Evolutionary conservation across 2,888 invertebrate genomes (phyloP).

Genomic region (Cosmopolites sordidus): DNA sequence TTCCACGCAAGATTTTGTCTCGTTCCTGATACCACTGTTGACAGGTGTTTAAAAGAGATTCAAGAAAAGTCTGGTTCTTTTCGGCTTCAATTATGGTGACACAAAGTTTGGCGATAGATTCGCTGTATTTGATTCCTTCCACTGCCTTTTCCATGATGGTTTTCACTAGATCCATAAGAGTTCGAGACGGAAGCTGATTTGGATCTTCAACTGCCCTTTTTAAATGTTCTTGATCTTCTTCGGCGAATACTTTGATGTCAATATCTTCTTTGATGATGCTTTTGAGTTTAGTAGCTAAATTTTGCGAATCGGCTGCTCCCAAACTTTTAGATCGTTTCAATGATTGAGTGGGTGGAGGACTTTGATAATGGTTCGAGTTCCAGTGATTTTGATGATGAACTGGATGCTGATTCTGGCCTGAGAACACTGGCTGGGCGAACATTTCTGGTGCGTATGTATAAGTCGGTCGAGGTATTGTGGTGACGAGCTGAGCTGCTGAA

Average conservation of each 20-base stretch:
- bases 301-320: conserved; percentile 69
- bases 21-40: conserved; percentile 82
- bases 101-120: conserved; percentile 80
- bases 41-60: conserved; percentile 83
- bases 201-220: conserved; percentile 78
- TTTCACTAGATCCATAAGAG: conserved; percentile 80
- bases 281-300: conserved; percentile 63
- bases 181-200: conserved; percentile 67
- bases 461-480: conserved; percentile 58
- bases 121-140: conserved; percentile 71
- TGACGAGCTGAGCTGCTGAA: conserved; percentile 61
- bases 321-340: conserved; percentile 79
- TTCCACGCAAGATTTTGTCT: conserved; percentile 58
- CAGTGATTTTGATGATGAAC: conserved; percentile 31
- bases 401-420: conserved; percentile 42
- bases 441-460: conserved; percentile 47
- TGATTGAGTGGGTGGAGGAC: conserved; percentile 34
- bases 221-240: conserved; percentile 68
- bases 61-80: conserved; percentile 81
- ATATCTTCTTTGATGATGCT: conserved; percentile 65
- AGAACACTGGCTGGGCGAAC: conserved; percentile 47
- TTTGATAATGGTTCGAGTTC: conserved; percentile 28
- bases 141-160: conserved; percentile 76
- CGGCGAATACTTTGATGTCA: conserved; percentile 70
- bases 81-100: conserved; percentile 85